Evolutionary conservation across 2,797 vertebrate species (phyloP).

Genomic region (Phalloptychus januarius): DNA sequence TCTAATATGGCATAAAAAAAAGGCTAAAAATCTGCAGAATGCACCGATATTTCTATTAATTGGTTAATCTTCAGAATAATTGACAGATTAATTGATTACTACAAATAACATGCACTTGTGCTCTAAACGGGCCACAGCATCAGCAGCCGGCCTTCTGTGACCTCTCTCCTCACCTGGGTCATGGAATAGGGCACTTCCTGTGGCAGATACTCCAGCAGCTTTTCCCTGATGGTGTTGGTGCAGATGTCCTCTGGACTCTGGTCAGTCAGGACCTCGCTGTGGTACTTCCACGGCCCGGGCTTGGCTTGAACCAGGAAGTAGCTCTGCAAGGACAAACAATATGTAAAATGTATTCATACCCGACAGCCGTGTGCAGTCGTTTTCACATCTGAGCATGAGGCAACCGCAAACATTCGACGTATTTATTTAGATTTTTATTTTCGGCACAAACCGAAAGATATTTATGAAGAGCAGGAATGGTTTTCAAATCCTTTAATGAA

Average conservation of each 20-base stretch:
- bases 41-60: no score
- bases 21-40: no score
- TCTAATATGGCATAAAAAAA: no score
- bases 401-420: background rate
- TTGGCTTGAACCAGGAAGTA: conserved; percentile 87
- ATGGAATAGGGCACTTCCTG: conserved; percentile 92
- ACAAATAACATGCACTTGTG: background rate
- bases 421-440: background rate
- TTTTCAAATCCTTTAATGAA: background rate
- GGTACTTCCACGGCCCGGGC: conserved; percentile 90
- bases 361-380: background rate
- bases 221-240: conserved; percentile 87
- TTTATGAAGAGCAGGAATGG: background rate
- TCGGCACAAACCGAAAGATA: background rate
- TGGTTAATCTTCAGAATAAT: no score
- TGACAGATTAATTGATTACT: no score
- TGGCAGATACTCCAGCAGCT: conserved; percentile 89
- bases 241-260: conserved; percentile 91
- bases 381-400: background rate
- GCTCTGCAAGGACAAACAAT: conserved; percentile 64
- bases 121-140: background rate
- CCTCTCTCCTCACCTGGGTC: conserved; percentile 81
- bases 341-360: background rate
- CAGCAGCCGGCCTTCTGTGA: conserved; percentile 10
- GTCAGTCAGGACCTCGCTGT: conserved; percentile 91